Evolutionary conservation across 2,888 invertebrate genomes (phyloP).

Genomic region (Macrophya alboannulata): DNA sequence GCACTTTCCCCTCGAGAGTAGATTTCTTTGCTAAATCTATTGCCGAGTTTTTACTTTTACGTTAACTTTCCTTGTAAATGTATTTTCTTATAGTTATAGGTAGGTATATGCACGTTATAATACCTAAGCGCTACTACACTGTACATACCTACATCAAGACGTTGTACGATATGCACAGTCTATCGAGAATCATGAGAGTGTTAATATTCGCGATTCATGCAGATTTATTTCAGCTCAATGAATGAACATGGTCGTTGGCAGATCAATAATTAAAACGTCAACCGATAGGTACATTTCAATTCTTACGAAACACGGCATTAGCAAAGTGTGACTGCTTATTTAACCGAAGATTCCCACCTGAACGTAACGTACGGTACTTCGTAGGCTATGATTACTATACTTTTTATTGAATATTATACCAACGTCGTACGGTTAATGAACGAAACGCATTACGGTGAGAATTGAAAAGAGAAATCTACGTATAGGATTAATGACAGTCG

Average conservation of each 20-base stretch:
- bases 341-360: neutral
- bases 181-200: neutral
- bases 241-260: neutral
- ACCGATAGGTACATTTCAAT: neutral
- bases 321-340: neutral
- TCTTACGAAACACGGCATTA: neutral
- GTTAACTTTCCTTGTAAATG: conserved; percentile 9
- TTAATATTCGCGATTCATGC: neutral
- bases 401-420: neutral
- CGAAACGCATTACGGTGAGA: conserved; percentile 21
- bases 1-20: conserved; percentile 43
- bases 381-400: conserved; percentile 2
- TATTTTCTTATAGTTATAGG: neutral
- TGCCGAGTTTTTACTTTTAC: neutral
- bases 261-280: conserved; percentile 8
- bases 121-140: no score
- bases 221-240: neutral
- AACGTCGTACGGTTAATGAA: conserved; percentile 23
- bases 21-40: conserved; percentile 42
- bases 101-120: no score
- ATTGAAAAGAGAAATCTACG: conserved; percentile 48
- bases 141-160: no score
- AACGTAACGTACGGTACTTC: neutral
- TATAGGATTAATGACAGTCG: conserved; percentile 25
- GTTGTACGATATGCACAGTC: neutral